These are phyloP conservation scores for Drosophila pegasa DNA, from an alignment of 2,888 invertebrate species.

Conservation along the genomic window DNA sequence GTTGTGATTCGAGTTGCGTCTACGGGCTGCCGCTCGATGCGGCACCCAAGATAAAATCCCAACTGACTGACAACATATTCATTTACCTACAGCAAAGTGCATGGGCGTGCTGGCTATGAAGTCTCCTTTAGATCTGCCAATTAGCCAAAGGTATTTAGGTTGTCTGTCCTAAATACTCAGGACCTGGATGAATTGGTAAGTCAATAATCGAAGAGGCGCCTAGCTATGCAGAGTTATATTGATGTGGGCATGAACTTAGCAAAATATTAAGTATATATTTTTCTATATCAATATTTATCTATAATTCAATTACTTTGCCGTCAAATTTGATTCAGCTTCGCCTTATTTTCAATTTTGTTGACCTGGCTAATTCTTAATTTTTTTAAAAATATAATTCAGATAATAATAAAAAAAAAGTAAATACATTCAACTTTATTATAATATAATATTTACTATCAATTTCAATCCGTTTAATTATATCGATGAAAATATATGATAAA, in stretches of 20 bases:
- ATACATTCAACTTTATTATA: no score
- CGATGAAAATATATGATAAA: no score
- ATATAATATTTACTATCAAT: no score
- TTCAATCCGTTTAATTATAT: no score
- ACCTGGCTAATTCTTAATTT: no score
- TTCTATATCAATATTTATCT: no score
- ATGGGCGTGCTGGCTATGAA: constrained; percentile 64
- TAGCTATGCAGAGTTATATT: background rate
- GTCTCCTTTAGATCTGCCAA: constrained; percentile 45
- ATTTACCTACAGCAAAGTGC: constrained; percentile 72
- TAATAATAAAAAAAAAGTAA: no score
- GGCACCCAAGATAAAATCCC: constrained; percentile 41
- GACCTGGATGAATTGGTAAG: background rate
- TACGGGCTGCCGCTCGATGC: constrained; percentile 32
- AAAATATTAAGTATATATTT: no score
- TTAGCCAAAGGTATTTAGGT: constrained; percentile 30
- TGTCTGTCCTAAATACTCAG: background rate
- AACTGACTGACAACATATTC: constrained; percentile 53
- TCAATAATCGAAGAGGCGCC: constrained; percentile 10
- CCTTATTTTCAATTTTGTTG: no score
- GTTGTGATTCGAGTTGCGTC: constrained; percentile 68
- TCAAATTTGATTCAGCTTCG: no score
- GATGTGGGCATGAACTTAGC: background rate
- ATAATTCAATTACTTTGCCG: no score
- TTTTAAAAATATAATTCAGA: no score